Evolutionary conservation across 2,888 invertebrate genomes (phyloP).

Genomic region (Limnephilus rhombicus): DNA sequence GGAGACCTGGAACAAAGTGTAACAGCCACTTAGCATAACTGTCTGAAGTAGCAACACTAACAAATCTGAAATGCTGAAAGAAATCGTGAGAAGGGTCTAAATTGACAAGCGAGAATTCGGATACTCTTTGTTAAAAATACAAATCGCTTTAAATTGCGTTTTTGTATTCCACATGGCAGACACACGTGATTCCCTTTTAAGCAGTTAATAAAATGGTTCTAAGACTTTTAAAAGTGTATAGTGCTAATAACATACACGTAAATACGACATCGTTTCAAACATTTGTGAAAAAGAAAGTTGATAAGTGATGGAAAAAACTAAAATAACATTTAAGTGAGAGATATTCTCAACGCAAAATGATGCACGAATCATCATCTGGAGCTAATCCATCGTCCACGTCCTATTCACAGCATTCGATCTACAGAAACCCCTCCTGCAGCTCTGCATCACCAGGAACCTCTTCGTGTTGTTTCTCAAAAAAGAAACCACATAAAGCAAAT

Average conservation of each 20-base stretch:
- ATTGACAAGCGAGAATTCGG: slow-evolving; percentile 4
- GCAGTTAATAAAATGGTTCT: slow-evolving; percentile 5
- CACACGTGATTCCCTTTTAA: not conserved
- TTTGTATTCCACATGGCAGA: not conserved
- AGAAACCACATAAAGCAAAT: slow-evolving; percentile 43
- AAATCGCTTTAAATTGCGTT: slow-evolving; percentile 18
- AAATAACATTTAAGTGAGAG: not conserved
- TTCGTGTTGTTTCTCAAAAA: slow-evolving; percentile 64
- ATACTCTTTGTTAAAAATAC: slow-evolving; percentile 9
- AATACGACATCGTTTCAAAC: slow-evolving; percentile 27
- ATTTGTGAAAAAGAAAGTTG: slow-evolving; percentile 43
- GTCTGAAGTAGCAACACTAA: slow-evolving; percentile 27
- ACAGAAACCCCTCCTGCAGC: slow-evolving; percentile 59
- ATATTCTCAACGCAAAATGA: slow-evolving; percentile 55
- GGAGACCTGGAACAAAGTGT: not conserved
- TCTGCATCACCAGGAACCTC: slow-evolving; percentile 52
- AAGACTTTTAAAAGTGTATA: not conserved
- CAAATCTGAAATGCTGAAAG: slow-evolving; percentile 35
- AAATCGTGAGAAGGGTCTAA: slow-evolving; percentile 30
- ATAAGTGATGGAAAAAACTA: not conserved
- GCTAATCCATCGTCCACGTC: slow-evolving; percentile 65
- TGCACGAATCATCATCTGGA: slow-evolving; percentile 64
- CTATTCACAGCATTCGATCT: slow-evolving; percentile 61
- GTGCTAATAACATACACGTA: not conserved
- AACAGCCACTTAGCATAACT: slow-evolving; percentile 39